phyloP scores from a whole-genome alignment of 2,888 invertebrate genomes.

The Drosophila mayaguana region DNA sequence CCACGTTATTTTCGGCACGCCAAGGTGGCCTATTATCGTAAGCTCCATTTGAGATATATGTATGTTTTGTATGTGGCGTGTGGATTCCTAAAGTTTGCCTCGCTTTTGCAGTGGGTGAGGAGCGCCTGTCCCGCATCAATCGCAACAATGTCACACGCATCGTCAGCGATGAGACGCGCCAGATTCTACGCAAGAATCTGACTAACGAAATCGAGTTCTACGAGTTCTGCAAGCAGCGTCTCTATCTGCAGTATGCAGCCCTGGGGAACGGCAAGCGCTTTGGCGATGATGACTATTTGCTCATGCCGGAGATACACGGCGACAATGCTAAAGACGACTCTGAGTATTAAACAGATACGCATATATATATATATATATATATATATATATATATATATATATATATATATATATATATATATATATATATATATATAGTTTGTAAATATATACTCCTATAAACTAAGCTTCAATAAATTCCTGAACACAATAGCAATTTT shows the following conservation, averaged over 20 bases:
- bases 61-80: too few species aligned
- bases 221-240: slow-evolving; percentile 93
- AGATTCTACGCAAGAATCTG: slow-evolving; percentile 92
- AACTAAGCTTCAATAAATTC: slow-evolving; percentile 24
- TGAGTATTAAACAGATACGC: slow-evolving; percentile 78
- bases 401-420: not conserved
- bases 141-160: slow-evolving; percentile 88
- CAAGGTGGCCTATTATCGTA: slow-evolving; percentile 91
- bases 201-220: slow-evolving; percentile 96
- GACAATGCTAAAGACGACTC: slow-evolving; percentile 46
- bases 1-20: slow-evolving; percentile 93
- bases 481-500: not conserved
- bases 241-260: slow-evolving; percentile 92
- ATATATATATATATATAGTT: not conserved
- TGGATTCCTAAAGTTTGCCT: slow-evolving; percentile 15
- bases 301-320: slow-evolving; percentile 70
- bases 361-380: not conserved
- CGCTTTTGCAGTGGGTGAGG: slow-evolving; percentile 75
- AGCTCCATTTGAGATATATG: slow-evolving; percentile 68
- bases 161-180: slow-evolving; percentile 91
- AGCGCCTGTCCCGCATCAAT: slow-evolving; percentile 87
- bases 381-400: not conserved
- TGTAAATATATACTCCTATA: not conserved
- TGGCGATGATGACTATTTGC: slow-evolving; percentile 79
- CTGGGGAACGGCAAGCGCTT: slow-evolving; percentile 85